Evolutionary conservation across 2,888 invertebrate species (phyloP).

Genomic region (Sinhomidia bicolor): DNA sequence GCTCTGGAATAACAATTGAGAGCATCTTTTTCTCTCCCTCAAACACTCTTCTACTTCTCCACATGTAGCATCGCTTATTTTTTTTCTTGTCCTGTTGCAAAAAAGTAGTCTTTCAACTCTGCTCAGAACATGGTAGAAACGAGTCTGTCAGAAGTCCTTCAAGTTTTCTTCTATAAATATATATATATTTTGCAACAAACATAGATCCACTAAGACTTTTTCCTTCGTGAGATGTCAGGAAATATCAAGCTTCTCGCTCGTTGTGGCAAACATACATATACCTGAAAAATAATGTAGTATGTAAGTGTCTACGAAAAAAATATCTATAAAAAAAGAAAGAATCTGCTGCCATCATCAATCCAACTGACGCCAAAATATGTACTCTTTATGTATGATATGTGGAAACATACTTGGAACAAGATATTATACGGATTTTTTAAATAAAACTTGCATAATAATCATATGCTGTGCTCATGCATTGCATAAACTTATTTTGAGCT

Average conservation of each 20-base stretch:
- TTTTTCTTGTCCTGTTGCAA: not conserved
- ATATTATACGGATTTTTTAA: no score
- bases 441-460: constrained; percentile 21
- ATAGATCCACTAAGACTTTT: constrained; percentile 38
- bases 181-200: constrained; percentile 41
- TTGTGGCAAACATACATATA: not conserved
- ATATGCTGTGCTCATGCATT: constrained; percentile 13
- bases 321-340: no score
- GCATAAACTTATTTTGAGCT: not conserved
- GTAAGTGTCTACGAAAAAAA: constrained; percentile 28
- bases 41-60: not conserved
- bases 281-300: not conserved
- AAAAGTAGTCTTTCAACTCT: not conserved
- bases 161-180: no score
- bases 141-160: constrained; percentile 16
- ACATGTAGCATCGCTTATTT: not conserved
- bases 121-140: not conserved
- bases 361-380: constrained; percentile 54
- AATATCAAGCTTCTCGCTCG: constrained; percentile 18
- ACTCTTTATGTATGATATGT: constrained; percentile 2
- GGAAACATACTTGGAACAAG: not conserved
- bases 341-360: constrained; percentile 62
- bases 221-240: constrained; percentile 37
- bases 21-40: not conserved
- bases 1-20: constrained; percentile 24